Evolutionary conservation across 1,140 invertebrate species (phyloP).

Genomic region (Hylaeus volcanicus): DNA sequence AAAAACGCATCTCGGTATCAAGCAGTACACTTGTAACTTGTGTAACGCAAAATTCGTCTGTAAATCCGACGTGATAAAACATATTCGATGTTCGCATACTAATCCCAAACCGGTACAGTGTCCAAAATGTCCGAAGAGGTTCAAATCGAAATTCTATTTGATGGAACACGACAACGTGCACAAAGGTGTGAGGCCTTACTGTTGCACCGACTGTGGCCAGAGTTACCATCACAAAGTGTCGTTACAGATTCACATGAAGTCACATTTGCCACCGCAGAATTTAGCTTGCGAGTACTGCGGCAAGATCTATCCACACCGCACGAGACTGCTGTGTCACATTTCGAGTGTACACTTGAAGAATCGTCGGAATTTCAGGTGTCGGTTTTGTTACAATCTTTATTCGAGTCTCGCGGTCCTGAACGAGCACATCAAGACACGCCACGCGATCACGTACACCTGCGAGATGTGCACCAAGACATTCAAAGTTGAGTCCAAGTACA

Average conservation of each 20-base stretch:
- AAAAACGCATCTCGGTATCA: constrained; percentile 86
- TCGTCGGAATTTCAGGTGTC: constrained; percentile 77
- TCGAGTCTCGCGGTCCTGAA: constrained; percentile 77
- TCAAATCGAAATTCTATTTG: constrained; percentile 78
- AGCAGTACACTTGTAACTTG: constrained; percentile 86
- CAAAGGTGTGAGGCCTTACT: constrained; percentile 77
- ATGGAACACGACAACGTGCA: constrained; percentile 79
- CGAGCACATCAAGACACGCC: constrained; percentile 78
- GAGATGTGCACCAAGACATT: constrained; percentile 78
- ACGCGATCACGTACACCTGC: constrained; percentile 77
- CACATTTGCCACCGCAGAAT: constrained; percentile 78
- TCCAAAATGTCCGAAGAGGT: constrained; percentile 79
- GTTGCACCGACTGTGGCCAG: constrained; percentile 76
- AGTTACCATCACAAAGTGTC: constrained; percentile 80
- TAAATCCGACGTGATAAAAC: constrained; percentile 80
- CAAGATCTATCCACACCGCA: constrained; percentile 79
- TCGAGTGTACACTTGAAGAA: constrained; percentile 79
- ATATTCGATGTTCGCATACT: constrained; percentile 78
- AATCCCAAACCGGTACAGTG: constrained; percentile 78
- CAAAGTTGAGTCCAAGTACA: constrained; percentile 77
- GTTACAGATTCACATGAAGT: constrained; percentile 78
- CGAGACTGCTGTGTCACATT: constrained; percentile 77
- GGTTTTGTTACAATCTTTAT: constrained; percentile 80
- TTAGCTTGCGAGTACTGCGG: constrained; percentile 79
- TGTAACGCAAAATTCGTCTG: constrained; percentile 81